Conservation (phyloP, 2,113 vertebrate species). For the Tetrao urogallus region DNA sequence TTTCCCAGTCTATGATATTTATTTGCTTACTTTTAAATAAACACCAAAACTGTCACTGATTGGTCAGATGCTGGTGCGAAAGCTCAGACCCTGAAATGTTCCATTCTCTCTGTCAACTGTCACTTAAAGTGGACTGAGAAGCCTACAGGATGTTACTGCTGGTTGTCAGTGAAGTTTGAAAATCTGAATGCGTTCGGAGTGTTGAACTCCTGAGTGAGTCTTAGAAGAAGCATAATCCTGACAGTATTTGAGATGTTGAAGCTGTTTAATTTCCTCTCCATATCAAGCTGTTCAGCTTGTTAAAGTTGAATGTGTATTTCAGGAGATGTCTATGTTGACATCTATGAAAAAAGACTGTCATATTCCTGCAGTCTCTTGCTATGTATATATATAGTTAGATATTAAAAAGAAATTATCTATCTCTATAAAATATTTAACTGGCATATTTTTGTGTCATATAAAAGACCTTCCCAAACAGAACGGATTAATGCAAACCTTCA, state of each 20-base stretch:
- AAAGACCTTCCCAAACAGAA: not conserved
- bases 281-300: not conserved
- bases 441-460: not conserved
- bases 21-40: slow-evolving; percentile 15
- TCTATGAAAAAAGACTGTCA: not conserved
- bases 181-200: not conserved
- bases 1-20: not conserved
- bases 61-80: not conserved
- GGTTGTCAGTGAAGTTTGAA: not conserved
- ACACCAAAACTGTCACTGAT: not conserved
- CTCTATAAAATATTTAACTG: not conserved
- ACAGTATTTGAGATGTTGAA: not conserved
- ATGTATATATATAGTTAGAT: no score
- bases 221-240: not conserved
- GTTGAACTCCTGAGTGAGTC: not conserved
- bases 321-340: not conserved
- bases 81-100: slow-evolving; percentile 2
- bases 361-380: not conserved
- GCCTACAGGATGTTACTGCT: not conserved
- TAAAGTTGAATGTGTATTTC: not conserved
- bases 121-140: not conserved
- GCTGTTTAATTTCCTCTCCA: not conserved
- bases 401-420: no score
- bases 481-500: not conserved
- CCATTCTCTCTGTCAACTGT: not conserved